Conservation (phyloP, 2,113 vertebrate genomes). For the Equus przewalskii region DNA sequence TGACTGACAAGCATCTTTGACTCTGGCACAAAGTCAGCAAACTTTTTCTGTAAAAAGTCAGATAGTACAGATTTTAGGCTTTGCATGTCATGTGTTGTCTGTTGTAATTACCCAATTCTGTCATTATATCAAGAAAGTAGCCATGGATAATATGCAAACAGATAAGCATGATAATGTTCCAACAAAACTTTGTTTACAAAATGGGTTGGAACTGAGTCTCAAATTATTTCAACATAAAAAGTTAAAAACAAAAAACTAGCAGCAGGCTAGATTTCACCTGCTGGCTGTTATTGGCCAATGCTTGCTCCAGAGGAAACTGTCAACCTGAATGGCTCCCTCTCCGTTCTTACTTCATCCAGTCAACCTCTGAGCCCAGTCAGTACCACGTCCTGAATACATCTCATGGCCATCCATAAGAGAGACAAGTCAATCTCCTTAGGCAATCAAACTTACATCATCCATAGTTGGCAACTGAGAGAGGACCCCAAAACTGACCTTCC, state of each 20-base stretch:
- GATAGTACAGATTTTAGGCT: background rate
- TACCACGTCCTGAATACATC: background rate
- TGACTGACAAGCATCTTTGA: background rate
- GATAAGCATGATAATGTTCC: background rate
- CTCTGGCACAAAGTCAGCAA: background rate
- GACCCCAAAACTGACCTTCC: background rate
- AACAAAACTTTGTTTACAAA: slow-evolving; percentile 5
- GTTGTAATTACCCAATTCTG: background rate
- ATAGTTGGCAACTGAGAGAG: background rate
- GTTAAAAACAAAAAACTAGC: background rate
- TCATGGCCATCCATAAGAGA: background rate
- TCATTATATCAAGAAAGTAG: background rate
- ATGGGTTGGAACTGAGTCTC: background rate
- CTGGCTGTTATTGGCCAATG: background rate
- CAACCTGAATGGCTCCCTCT: too few relatives aligned
- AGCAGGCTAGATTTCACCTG: background rate
- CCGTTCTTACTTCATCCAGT: background rate
- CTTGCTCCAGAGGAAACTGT: background rate
- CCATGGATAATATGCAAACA: background rate
- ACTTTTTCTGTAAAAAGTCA: background rate
- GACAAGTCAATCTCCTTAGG: background rate
- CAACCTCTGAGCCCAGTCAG: background rate
- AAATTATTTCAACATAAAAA: background rate
- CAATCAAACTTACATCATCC: background rate
- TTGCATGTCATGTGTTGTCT: background rate